Conservation (phyloP, 2,113 vertebrate genomes). For the Oceanodroma tethys region DNA sequence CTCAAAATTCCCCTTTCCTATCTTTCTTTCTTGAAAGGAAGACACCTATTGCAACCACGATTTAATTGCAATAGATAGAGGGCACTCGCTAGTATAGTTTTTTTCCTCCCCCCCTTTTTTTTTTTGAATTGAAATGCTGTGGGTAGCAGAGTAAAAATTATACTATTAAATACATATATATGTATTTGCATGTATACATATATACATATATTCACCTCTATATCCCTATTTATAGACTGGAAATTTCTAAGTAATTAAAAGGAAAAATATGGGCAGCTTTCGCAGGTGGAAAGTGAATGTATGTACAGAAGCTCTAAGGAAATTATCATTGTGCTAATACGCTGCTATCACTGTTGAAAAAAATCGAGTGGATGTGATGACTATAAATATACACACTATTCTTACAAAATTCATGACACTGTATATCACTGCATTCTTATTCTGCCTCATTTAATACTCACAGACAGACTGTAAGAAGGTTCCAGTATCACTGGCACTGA, state of each 20-base stretch:
- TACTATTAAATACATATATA: not conserved
- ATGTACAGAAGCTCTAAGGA: not conserved
- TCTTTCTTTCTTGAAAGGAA: not conserved
- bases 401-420: constrained; percentile 34
- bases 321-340: not conserved
- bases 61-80: not conserved
- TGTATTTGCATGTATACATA: not conserved
- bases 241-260: not conserved
- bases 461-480: constrained; percentile 87
- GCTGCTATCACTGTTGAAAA: not conserved
- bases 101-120: not conserved
- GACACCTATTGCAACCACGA: not conserved
- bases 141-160: not conserved
- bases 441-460: constrained; percentile 78
- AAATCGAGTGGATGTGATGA: not conserved
- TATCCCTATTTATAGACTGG: not conserved
- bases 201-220: not conserved
- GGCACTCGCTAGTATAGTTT: not conserved
- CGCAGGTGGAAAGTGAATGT: not conserved
- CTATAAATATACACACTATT: constrained; percentile 8
- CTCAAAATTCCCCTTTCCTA: not conserved
- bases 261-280: not conserved
- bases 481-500: constrained; percentile 92
- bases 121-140: not conserved
- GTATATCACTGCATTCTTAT: constrained; percentile 12